Conservation (phyloP, 2,888 invertebrate species). For the Pristionchus japonicus region DNA sequence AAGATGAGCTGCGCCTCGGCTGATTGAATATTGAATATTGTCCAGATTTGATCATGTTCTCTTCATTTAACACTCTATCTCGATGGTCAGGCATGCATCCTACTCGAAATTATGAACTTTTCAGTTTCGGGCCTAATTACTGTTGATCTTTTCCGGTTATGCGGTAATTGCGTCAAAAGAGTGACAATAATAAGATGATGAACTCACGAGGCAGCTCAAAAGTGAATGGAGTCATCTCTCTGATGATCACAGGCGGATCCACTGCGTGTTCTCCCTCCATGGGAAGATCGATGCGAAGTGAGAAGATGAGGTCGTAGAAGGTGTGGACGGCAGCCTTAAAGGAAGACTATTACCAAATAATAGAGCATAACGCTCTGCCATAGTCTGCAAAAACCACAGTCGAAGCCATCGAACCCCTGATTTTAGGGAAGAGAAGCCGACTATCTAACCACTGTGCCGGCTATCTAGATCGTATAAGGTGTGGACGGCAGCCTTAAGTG, state of each 20-base stretch:
- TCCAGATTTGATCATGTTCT: not conserved
- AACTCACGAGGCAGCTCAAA: constrained; percentile 34
- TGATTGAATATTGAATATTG: not conserved
- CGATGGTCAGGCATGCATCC: not conserved
- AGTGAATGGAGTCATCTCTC: constrained; percentile 43
- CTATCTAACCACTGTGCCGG: too few relatives aligned
- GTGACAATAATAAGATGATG: too few relatives aligned
- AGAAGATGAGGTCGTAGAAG: constrained; percentile 47
- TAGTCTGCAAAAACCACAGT: too few relatives aligned
- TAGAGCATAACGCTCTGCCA: too few relatives aligned
- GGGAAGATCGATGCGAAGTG: constrained; percentile 32
- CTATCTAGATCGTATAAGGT: constrained; percentile 44
- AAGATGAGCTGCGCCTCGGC: not conserved
- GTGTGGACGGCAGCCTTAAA: constrained; percentile 21
- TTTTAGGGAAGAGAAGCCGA: too few relatives aligned
- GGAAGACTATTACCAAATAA: too few relatives aligned
- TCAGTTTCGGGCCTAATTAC: too few relatives aligned
- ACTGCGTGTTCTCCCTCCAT: not conserved
- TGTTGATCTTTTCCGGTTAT: not conserved
- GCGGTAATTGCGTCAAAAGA: too few relatives aligned
- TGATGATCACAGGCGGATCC: not conserved
- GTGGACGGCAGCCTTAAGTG: constrained; percentile 15
- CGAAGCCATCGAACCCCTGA: too few relatives aligned
- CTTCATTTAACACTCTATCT: not conserved
- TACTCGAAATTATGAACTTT: too few relatives aligned